These are phyloP conservation scores for Apteryx mantelli DNA, from an alignment of 2,113 vertebrate species.

Conservation along the genomic window DNA sequence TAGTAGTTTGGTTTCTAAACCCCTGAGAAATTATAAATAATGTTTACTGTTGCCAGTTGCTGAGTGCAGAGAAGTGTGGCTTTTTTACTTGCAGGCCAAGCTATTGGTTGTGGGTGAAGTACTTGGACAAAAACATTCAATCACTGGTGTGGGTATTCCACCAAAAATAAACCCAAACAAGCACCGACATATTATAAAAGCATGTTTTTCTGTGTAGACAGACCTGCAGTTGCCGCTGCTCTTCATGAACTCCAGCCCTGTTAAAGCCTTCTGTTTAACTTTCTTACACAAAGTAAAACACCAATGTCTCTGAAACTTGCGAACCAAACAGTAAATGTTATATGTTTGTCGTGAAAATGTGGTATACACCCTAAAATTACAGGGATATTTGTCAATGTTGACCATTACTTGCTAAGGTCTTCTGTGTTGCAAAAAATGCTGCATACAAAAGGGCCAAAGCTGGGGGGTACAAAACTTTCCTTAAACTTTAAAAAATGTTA, in stretches of 20 bases:
- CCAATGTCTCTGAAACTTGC: background rate
- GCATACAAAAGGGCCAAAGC: background rate
- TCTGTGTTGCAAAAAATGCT: background rate
- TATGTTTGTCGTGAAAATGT: background rate
- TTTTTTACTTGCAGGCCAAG: conserved; percentile 48
- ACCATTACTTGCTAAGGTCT: background rate
- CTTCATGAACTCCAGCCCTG: background rate
- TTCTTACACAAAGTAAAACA: background rate
- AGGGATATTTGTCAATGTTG: background rate
- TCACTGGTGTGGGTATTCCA: conserved; percentile 8
- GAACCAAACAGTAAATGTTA: background rate
- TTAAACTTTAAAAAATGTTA: background rate
- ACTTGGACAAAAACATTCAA: conserved; percentile 46
- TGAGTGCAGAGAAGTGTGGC: conserved; percentile 30
- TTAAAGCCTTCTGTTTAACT: background rate
- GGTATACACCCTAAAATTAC: background rate
- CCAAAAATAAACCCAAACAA: conserved; percentile 63
- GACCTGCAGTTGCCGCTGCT: background rate
- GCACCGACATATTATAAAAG: background rate
- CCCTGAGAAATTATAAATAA: conserved; percentile 27
- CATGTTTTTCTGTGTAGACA: background rate
- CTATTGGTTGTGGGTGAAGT: conserved; percentile 19
- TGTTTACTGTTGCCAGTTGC: conserved; percentile 50
- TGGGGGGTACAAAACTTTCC: background rate
- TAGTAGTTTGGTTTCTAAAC: conserved; percentile 53